A percentile compares a stretch with the other conserved stretches of the same genome.
phyloP scores from a whole-genome alignment of 2,113 vertebrate species.

The Pluvialis apricaria region DNA sequence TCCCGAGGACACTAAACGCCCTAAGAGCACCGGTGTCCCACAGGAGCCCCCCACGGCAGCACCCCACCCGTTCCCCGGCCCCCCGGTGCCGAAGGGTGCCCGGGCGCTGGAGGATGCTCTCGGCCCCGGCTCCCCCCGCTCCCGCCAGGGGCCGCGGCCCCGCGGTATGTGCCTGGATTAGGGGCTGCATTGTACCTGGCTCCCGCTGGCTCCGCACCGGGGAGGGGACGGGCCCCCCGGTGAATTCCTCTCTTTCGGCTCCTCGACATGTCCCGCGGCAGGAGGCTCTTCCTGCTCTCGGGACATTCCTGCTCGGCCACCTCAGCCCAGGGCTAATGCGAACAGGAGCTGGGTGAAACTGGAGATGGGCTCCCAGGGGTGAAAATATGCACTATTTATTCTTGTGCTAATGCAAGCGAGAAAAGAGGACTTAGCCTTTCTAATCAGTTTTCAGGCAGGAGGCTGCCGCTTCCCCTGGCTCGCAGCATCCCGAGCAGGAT shows the following conservation, averaged over 20 bases:
- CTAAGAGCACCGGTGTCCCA: fast-evolving
- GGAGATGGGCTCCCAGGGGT: not conserved
- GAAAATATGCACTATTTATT: conserved; percentile 34
- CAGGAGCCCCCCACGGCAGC: fast-evolving
- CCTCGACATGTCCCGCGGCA: not conserved
- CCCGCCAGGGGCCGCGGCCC: not conserved
- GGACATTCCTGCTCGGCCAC: not conserved
- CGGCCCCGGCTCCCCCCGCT: not conserved
- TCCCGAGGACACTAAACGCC: not conserved
- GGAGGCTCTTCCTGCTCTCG: not conserved
- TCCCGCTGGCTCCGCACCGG: not conserved
- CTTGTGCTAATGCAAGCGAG: conserved; percentile 10
- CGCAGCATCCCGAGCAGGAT: not conserved
- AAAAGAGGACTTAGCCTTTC: not conserved
- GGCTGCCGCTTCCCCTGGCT: not conserved
- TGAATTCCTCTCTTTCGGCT: conserved; percentile 12
- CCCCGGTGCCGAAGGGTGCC: not conserved
- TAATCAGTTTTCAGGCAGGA: not conserved
- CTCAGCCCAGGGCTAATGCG: not conserved
- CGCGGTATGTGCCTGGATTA: not conserved
- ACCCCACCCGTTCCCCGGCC: fast-evolving
- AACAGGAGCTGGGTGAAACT: conserved; percentile 36
- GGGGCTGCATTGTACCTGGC: conserved; percentile 32
- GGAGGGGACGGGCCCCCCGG: not conserved
- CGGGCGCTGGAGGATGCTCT: not conserved